These are phyloP conservation scores for Epinephelus fuscoguttatus DNA, from an alignment of 2,113 vertebrate species.

Conservation along the genomic window DNA sequence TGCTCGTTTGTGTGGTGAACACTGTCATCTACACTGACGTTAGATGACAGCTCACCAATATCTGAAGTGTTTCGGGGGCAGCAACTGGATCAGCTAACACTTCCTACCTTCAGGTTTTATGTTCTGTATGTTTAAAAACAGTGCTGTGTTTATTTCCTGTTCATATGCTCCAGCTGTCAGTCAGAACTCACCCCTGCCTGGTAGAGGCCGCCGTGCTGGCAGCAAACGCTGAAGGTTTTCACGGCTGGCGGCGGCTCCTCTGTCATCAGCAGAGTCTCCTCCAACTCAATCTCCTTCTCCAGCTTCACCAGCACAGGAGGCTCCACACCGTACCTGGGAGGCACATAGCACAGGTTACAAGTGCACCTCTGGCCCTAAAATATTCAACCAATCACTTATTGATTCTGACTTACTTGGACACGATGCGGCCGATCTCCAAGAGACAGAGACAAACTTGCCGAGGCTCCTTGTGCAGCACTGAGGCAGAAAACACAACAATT, in stretches of 20 bases:
- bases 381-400: not conserved
- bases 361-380: no score
- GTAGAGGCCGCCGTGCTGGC: conserved; percentile 91
- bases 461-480: conserved; percentile 97
- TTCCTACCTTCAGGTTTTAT: no score
- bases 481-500: conserved; percentile 23
- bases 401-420: conserved; percentile 87
- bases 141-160: not conserved
- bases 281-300: conserved; percentile 98
- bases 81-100: not conserved
- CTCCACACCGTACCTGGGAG: conserved; percentile 92
- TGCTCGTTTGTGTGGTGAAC: not conserved
- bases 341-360: not conserved
- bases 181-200: conserved; percentile 88
- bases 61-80: not conserved
- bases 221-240: conserved; percentile 91
- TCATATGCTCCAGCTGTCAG: not conserved
- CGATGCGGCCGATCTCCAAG: conserved; percentile 94
- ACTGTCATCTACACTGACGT: not conserved
- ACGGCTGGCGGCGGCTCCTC: conserved; percentile 86
- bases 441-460: conserved; percentile 97
- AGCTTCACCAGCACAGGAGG: conserved; percentile 96
- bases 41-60: not conserved
- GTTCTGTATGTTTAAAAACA: no score
- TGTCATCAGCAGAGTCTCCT: conserved; percentile 91